These are phyloP conservation scores for Xanthorhoe spadicearia DNA, from an alignment of 2,888 invertebrate species.

Conservation along the genomic window DNA sequence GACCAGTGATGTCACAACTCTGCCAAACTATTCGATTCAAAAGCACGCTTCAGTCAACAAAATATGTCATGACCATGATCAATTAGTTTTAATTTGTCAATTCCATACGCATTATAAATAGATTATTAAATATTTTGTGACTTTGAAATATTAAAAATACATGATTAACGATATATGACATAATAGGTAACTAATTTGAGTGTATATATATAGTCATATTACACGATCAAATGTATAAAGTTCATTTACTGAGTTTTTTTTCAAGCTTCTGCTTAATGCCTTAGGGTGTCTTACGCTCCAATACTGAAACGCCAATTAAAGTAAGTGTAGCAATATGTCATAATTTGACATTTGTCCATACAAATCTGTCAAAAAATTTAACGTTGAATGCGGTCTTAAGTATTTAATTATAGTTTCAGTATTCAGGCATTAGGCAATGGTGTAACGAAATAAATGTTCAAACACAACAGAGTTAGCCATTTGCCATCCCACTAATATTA, in stretches of 20 bases:
- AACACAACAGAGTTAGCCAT: no score
- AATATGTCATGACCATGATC: conserved; percentile 13
- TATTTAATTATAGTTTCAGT: no score
- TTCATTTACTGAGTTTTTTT: neutral
- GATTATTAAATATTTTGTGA: conserved; percentile 18
- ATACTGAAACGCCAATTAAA: no score
- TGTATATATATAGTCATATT: conserved; percentile 17
- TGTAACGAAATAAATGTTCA: no score
- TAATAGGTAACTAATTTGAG: conserved; percentile 6
- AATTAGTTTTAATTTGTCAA: conserved; percentile 4
- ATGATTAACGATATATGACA: conserved; percentile 28
- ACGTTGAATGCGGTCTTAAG: no score
- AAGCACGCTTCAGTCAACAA: neutral
- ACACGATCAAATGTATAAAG: neutral
- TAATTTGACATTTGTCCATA: no score
- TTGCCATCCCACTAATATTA: no score
- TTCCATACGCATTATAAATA: conserved; percentile 18
- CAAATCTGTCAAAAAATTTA: no score
- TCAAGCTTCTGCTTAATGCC: neutral
- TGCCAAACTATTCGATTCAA: neutral
- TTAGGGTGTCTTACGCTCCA: no score
- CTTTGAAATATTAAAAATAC: conserved; percentile 16
- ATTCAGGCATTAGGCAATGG: neutral
- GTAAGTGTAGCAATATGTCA: no score
- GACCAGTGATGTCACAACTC: no score